A percentile compares a stretch with the other conserved stretches of the same genome.
These are phyloP conservation scores for Pempheris klunzingeri DNA, from an alignment of 2,797 vertebrate species.

Conservation along the genomic window DNA sequence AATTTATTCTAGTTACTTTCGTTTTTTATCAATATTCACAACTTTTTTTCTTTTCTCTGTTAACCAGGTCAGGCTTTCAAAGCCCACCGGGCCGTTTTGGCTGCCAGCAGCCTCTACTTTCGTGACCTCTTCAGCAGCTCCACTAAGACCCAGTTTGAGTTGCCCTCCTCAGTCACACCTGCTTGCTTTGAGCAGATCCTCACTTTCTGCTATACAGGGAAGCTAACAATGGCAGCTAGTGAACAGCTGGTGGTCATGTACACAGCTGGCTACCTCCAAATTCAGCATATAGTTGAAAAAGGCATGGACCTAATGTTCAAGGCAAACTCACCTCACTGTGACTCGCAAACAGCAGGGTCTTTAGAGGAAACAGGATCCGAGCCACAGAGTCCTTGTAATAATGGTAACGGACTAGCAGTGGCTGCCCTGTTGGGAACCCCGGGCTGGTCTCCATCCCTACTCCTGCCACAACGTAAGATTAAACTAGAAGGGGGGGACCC, in stretches of 20 bases:
- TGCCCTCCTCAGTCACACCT: slow-evolving; percentile 95
- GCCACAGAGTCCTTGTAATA: slow-evolving; percentile 95
- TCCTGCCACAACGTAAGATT: slow-evolving; percentile 89
- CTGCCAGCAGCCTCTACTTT: slow-evolving; percentile 98
- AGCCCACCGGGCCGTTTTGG: slow-evolving; percentile 97
- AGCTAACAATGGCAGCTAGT: slow-evolving; percentile 98
- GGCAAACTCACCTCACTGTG: slow-evolving; percentile 99
- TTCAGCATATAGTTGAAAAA: slow-evolving; percentile 98
- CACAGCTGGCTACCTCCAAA: slow-evolving; percentile 98
- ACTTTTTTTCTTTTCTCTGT: slow-evolving; percentile 30
- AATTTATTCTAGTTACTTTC: neutral
- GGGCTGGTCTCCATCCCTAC: slow-evolving; percentile 88
- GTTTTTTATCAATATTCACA: slow-evolving; percentile 14
- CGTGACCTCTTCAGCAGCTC: slow-evolving; percentile 97
- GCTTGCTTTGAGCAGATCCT: slow-evolving; percentile 99
- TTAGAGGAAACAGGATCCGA: slow-evolving; percentile 94
- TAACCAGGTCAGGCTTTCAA: slow-evolving; percentile 93
- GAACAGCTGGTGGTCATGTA: slow-evolving; percentile 99
- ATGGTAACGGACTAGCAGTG: slow-evolving; percentile 74
- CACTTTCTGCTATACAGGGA: slow-evolving; percentile 98
- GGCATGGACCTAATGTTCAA: slow-evolving; percentile 99
- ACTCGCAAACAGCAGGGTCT: slow-evolving; percentile 94
- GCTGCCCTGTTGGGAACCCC: slow-evolving; percentile 82
- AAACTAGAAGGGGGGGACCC: slow-evolving; percentile 92
- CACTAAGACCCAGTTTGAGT: slow-evolving; percentile 96